Conservation (phyloP, 2,888 invertebrate genomes). For the Agonopterix subpropinquella region DNA sequence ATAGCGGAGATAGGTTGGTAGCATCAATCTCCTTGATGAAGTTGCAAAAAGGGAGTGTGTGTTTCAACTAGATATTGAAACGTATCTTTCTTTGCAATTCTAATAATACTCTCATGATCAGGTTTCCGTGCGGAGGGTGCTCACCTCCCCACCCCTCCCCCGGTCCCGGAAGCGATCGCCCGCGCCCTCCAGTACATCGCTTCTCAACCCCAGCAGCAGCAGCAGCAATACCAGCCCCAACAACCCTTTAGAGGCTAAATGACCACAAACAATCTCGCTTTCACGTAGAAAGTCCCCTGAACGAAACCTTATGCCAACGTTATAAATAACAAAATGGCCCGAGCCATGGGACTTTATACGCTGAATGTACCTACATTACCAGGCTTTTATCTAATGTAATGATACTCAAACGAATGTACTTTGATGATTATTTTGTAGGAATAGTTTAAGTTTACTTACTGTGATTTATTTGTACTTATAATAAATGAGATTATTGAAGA, state of each 20-base stretch:
- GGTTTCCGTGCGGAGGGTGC: constrained; percentile 78
- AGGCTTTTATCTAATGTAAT: constrained; percentile 1
- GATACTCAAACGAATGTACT: constrained; percentile 12
- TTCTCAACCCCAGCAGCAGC: constrained; percentile 48
- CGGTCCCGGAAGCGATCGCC: constrained; percentile 76
- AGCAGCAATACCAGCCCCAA: constrained; percentile 22
- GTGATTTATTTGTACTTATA: constrained; percentile 58
- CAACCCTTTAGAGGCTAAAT: constrained; percentile 54
- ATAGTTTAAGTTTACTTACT: constrained; percentile 25
- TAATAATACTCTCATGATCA: constrained; percentile 16
- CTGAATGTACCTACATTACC: no score
- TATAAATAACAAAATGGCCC: no score
- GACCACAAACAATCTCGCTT: neutral
- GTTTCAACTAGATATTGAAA: no score
- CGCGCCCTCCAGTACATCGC: constrained; percentile 66
- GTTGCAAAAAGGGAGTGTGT: no score
- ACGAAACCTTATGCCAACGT: no score
- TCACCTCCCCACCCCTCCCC: constrained; percentile 78
- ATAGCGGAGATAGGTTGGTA: no score
- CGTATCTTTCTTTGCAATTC: no score
- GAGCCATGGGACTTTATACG: no score
- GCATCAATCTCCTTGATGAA: no score
- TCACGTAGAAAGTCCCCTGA: no score
- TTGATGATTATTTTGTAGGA: constrained; percentile 28
- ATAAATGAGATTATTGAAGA: constrained; percentile 27